These are phyloP conservation scores for Parauchenoglanis ngamensis DNA, from an alignment of 2,797 vertebrate species.

Conservation along the genomic window DNA sequence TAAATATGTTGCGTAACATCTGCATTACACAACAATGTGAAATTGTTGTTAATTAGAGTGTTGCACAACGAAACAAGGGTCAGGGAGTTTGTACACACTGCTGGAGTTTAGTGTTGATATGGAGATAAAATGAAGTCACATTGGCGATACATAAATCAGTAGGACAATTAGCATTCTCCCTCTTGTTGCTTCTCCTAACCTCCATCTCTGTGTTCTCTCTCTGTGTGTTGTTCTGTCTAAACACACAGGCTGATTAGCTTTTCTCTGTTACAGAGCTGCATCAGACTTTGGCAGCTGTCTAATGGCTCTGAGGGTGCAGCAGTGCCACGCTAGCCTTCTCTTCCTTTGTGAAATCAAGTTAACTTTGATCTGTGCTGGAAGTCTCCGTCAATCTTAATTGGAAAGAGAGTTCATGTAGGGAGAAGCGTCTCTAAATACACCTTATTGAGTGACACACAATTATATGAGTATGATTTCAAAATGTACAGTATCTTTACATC, in stretches of 20 bases:
- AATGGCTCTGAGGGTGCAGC: slow-evolving; percentile 45
- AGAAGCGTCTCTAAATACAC: background rate
- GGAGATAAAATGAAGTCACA: slow-evolving; percentile 30
- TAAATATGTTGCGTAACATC: background rate
- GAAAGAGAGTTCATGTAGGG: slow-evolving; percentile 50
- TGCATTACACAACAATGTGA: slow-evolving; percentile 3
- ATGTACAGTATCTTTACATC: background rate
- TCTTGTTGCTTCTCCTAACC: slow-evolving; percentile 21
- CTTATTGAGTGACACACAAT: background rate
- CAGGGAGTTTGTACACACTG: background rate
- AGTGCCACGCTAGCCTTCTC: slow-evolving; percentile 26
- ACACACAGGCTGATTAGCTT: slow-evolving; percentile 48
- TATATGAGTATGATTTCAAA: background rate
- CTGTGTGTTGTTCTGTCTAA: slow-evolving; percentile 18
- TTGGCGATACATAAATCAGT: slow-evolving; percentile 30
- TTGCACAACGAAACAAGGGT: background rate
- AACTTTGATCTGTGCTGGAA: slow-evolving; percentile 59
- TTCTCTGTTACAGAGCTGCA: slow-evolving; percentile 48
- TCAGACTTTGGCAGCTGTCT: slow-evolving; percentile 49
- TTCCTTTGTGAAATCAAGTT: slow-evolving; percentile 61
- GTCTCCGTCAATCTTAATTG: slow-evolving; percentile 60
- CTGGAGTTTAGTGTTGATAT: slow-evolving; percentile 32
- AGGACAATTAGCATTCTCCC: slow-evolving; percentile 22
- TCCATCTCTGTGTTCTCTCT: slow-evolving; percentile 18
- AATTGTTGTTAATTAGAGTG: background rate